Conservation (phyloP, 2,888 invertebrate genomes). For the Aproaerema taeniolella region DNA sequence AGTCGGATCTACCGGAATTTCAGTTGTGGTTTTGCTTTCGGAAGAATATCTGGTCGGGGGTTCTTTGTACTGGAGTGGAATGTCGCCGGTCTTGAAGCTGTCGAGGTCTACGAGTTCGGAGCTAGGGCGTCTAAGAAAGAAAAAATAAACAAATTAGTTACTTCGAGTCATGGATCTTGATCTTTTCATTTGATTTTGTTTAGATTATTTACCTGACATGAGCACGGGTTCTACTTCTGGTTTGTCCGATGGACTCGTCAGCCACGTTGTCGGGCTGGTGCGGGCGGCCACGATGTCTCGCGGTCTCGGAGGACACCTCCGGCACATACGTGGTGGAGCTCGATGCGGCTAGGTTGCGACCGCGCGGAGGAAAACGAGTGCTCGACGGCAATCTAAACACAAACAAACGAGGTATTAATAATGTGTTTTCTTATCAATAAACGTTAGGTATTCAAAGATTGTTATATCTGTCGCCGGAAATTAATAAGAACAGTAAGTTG, state of each 20-base stretch:
- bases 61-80: constrained; percentile 73
- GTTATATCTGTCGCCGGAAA: no score
- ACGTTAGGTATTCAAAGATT: no score
- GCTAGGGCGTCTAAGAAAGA: constrained; percentile 80
- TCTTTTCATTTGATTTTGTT: no score
- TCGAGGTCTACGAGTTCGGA: constrained; percentile 89
- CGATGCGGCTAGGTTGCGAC: constrained; percentile 61
- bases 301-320: constrained; percentile 63
- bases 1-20: constrained; percentile 66
- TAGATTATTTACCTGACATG: constrained; percentile 75
- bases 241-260: constrained; percentile 66
- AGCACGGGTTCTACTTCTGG: constrained; percentile 76
- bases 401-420: no score
- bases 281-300: constrained; percentile 54
- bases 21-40: constrained; percentile 72
- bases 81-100: constrained; percentile 85
- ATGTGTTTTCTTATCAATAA: no score
- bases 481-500: no score
- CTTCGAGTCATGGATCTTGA: no score
- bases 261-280: constrained; percentile 60
- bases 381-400: constrained; percentile 85
- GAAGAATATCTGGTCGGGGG: constrained; percentile 62
- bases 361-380: constrained; percentile 89
- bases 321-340: constrained; percentile 71
- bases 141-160: not conserved